Percentiles rank a stretch among this genome's conserved stretches.
phyloP scores from a whole-genome alignment of 2,113 vertebrate genomes.

The Anarhynchus alexandrinus region DNA sequence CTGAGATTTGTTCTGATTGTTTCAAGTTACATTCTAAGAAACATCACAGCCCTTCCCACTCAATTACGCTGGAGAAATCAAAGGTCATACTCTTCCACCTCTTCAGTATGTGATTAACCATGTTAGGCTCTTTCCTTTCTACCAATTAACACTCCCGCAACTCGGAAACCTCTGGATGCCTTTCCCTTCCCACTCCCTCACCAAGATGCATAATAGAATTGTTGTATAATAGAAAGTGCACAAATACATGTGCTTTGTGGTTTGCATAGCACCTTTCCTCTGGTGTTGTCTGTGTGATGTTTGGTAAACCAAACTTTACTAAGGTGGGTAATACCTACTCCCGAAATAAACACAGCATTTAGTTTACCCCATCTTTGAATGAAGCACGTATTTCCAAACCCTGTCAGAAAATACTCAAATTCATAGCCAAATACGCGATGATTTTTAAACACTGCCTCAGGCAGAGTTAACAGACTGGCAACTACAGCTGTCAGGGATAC shows the following conservation, averaged over 20 bases:
- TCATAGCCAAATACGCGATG: not conserved
- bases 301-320: not conserved
- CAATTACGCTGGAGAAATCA: not conserved
- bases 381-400: not conserved
- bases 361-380: not conserved
- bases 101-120: not conserved
- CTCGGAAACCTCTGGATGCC: not conserved
- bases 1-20: not conserved
- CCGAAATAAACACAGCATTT: not conserved
- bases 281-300: not conserved
- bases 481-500: not conserved
- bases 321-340: too few relatives aligned
- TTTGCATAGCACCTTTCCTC: not conserved
- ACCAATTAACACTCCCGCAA: not conserved
- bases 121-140: not conserved
- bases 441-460: not conserved
- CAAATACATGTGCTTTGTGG: not conserved
- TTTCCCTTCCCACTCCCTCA: not conserved
- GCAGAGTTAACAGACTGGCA: not conserved
- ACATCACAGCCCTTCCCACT: not conserved
- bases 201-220: not conserved
- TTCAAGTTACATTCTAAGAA: not conserved
- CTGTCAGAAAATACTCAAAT: not conserved
- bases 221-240: accelerated
- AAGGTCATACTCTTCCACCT: not conserved